Evolutionary conservation across 2,797 vertebrate species (phyloP).

Genomic region (Melopsittacus undulatus): DNA sequence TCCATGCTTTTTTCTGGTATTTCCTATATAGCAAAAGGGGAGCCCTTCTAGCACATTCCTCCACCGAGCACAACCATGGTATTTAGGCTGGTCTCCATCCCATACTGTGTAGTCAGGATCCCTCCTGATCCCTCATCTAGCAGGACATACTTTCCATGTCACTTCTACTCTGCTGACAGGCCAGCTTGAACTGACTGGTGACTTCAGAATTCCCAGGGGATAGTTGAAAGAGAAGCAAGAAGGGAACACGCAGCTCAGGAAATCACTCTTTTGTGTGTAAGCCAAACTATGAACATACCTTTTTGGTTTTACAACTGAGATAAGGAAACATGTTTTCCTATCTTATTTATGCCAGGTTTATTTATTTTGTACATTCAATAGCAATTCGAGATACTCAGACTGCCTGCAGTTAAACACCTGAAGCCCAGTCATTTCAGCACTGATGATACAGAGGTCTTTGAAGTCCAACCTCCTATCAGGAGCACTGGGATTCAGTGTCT

Average conservation of each 20-base stretch:
- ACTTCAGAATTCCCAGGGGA: neutral
- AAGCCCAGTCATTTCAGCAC: neutral
- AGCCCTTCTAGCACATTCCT: neutral
- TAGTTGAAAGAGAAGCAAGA: neutral
- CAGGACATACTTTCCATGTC: neutral
- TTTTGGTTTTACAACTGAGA: neutral
- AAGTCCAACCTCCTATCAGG: neutral
- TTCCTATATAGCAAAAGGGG: neutral
- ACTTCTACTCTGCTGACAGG: neutral
- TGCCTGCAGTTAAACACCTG: neutral
- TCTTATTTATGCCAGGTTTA: neutral
- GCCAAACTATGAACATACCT: neutral
- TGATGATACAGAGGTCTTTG: neutral
- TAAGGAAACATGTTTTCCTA: neutral
- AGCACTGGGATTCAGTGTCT: neutral
- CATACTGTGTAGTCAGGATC: rapidly evolving
- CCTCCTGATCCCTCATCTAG: neutral
- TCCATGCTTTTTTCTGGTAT: neutral
- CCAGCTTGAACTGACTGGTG: neutral
- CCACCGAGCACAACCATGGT: neutral
- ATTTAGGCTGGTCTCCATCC: neutral
- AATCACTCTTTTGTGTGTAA: neutral
- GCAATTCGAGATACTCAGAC: neutral
- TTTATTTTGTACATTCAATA: neutral
- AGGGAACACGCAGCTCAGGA: neutral